These are phyloP conservation scores for Podarcis muralis DNA, from an alignment of 2,113 vertebrate species.

Conservation along the genomic window DNA sequence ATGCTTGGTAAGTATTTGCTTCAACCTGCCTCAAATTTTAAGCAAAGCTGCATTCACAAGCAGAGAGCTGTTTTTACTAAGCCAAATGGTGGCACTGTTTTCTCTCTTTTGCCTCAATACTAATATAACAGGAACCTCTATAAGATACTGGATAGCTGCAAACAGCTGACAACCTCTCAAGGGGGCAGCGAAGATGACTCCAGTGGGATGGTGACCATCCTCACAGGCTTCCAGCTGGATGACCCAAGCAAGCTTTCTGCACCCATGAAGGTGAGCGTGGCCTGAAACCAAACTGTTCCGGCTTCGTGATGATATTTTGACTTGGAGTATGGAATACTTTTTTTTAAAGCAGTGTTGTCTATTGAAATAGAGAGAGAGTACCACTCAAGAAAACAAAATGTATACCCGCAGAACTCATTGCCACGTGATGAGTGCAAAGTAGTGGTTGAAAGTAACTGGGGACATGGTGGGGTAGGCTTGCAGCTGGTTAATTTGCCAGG, in stretches of 20 bases:
- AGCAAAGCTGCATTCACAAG: not conserved
- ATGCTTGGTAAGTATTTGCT: conserved; percentile 85
- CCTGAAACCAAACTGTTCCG: not conserved
- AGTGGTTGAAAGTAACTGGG: not conserved
- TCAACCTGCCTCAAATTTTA: not conserved
- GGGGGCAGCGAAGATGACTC: conserved; percentile 92
- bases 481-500: too few species aligned
- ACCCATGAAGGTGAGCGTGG: conserved; percentile 87
- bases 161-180: conserved; percentile 90
- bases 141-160: conserved; percentile 97
- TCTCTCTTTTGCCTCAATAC: accelerated
- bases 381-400: not conserved
- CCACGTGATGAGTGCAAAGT: not conserved
- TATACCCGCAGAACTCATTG: not conserved
- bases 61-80: not conserved
- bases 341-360: not conserved
- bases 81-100: accelerated
- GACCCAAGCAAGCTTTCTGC: conserved; percentile 78
- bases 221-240: conserved; percentile 86
- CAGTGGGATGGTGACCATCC: conserved; percentile 94
- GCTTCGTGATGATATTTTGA: not conserved
- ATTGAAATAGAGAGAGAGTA: not conserved
- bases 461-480: not conserved
- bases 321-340: not conserved
- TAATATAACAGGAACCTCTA: conserved; percentile 86